Percentiles rank a stretch among this genome's conserved stretches.
These are phyloP conservation scores for Platycnemis pennipes DNA, from an alignment of 2,888 invertebrate genomes.

Conservation along the genomic window DNA sequence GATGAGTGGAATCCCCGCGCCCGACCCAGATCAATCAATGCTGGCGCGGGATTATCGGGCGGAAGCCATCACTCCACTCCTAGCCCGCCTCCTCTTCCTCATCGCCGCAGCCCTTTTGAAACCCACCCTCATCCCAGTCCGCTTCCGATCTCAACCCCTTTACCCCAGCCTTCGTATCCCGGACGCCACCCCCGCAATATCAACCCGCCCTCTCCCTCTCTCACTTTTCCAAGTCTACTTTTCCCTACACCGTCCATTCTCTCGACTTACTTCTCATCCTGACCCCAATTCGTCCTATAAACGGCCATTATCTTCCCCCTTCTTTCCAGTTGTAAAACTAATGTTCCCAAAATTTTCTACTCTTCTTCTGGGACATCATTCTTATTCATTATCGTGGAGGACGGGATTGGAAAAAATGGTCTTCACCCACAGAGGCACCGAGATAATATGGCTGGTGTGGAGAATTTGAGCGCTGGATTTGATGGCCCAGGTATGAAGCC, in stretches of 20 bases:
- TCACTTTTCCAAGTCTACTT: neutral
- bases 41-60: conserved; percentile 7
- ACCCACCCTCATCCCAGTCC: neutral
- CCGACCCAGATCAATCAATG: conserved; percentile 40
- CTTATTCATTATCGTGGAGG: too few species aligned
- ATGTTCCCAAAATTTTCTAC: too few species aligned
- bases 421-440: too few species aligned
- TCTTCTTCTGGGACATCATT: too few species aligned
- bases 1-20: conserved; percentile 1
- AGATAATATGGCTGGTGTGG: too few species aligned
- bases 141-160: neutral
- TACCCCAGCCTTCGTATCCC: neutral
- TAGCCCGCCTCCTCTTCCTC: neutral
- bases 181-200: neutral
- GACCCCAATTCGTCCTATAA: too few species aligned
- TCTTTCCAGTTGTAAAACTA: too few species aligned
- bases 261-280: neutral
- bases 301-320: too few species aligned
- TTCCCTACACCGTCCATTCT: neutral
- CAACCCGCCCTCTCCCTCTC: neutral
- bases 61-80: conserved; percentile 7
- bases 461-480: too few species aligned
- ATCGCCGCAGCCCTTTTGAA: neutral
- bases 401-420: too few species aligned
- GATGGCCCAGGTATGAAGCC: too few species aligned